A percentile compares a stretch with the other conserved stretches of the same genome.
Conservation (phyloP, 1,140 invertebrate genomes). For the Drosophila ironensis region DNA sequence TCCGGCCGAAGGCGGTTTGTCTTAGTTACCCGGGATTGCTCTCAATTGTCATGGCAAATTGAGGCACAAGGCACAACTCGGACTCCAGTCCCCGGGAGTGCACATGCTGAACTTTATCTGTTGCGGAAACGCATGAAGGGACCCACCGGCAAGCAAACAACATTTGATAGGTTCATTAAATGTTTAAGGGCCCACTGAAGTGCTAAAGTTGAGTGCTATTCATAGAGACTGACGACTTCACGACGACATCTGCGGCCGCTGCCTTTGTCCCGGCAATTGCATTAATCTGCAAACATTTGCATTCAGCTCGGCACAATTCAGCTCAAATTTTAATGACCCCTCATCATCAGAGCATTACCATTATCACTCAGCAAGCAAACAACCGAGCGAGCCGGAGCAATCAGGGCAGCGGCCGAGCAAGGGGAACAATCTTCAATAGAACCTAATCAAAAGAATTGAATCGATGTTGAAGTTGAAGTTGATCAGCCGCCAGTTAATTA, state of each 20-base stretch:
- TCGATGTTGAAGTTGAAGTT: too few species aligned
- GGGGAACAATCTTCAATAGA: slow-evolving; percentile 37
- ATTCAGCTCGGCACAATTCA: slow-evolving; percentile 5
- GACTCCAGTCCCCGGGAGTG: slow-evolving; percentile 1
- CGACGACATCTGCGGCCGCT: neutral
- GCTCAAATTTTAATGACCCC: slow-evolving; percentile 30
- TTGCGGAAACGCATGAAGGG: slow-evolving; percentile 16
- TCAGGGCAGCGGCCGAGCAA: too few species aligned
- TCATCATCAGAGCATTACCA: slow-evolving; percentile 7
- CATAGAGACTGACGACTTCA: slow-evolving; percentile 21
- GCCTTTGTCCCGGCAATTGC: slow-evolving; percentile 1
- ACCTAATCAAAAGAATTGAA: slow-evolving; percentile 33
- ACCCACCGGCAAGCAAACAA: slow-evolving; percentile 2
- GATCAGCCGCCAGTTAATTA: slow-evolving; percentile 22
- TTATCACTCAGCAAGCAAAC: slow-evolving; percentile 6
- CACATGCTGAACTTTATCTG: slow-evolving; percentile 33
- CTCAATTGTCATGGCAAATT: slow-evolving; percentile 32
- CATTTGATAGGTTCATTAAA: slow-evolving; percentile 42
- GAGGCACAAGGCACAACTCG: neutral
- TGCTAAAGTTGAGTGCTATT: slow-evolving; percentile 7
- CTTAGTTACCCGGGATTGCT: slow-evolving; percentile 40
- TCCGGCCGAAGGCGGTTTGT: slow-evolving; percentile 45
- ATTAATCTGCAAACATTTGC: slow-evolving; percentile 31
- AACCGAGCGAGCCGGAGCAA: neutral
- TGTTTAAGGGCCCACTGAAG: slow-evolving; percentile 12